phyloP scores from a whole-genome alignment of 2,888 invertebrate genomes.

The Argyresthia goedartella region DNA sequence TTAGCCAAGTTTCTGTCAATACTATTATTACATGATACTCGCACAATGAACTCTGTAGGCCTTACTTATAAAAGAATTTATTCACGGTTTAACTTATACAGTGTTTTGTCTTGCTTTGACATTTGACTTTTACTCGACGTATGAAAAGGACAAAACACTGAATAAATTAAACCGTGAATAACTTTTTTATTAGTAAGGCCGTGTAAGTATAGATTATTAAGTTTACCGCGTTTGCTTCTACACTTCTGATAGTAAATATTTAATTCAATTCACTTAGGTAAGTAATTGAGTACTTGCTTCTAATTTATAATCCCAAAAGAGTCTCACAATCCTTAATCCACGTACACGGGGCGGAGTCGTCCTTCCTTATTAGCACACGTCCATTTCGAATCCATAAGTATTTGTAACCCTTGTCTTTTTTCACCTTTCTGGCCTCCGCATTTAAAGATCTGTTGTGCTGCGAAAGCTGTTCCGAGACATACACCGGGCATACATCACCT shows the following conservation, averaged over 20 bases:
- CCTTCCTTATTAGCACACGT: conserved; percentile 11
- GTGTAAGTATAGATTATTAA: conserved; percentile 8
- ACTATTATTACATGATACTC: conserved; percentile 13
- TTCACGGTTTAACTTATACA: too few relatives aligned
- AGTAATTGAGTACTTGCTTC: background rate
- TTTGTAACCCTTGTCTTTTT: conserved; percentile 15
- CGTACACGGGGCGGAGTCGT: conserved; percentile 7
- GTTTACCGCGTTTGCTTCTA: conserved; percentile 14
- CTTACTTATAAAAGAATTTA: too few relatives aligned
- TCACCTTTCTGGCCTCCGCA: conserved; percentile 16
- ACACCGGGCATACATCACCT: conserved; percentile 12
- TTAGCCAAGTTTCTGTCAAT: conserved; percentile 16
- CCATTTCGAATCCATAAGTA: conserved; percentile 20
- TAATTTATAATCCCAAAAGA: conserved; percentile 1
- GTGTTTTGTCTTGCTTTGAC: too few relatives aligned
- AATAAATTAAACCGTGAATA: too few relatives aligned
- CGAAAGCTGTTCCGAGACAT: conserved; percentile 16
- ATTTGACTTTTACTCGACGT: too few relatives aligned
- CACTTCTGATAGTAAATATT: conserved; percentile 10
- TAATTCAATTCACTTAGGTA: background rate
- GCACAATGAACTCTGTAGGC: conserved; percentile 9
- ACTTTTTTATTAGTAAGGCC: too few relatives aligned
- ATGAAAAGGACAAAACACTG: too few relatives aligned
- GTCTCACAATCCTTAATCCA: conserved; percentile 7
- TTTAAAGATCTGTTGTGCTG: conserved; percentile 17